These are phyloP conservation scores for Brachyalestes nurse DNA, from an alignment of 2,797 vertebrate species.

Conservation along the genomic window DNA sequence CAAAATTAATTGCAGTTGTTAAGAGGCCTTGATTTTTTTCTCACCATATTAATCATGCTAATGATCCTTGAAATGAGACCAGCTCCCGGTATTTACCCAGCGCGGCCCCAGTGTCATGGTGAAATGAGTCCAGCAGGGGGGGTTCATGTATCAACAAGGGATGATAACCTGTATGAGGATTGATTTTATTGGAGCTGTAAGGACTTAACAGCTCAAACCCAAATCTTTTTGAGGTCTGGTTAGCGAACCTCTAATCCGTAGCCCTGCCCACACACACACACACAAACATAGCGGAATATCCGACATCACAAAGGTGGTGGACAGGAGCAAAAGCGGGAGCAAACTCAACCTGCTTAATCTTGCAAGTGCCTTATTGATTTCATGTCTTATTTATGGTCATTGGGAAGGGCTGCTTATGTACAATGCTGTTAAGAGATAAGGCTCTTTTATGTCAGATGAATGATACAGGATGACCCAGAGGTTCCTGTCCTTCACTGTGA, in stretches of 20 bases:
- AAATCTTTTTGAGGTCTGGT: slow-evolving; percentile 53
- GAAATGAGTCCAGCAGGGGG: slow-evolving; percentile 54
- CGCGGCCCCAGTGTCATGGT: slow-evolving; percentile 27
- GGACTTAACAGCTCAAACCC: slow-evolving; percentile 38
- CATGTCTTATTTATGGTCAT: slow-evolving; percentile 48
- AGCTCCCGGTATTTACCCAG: slow-evolving; percentile 27
- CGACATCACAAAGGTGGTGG: slow-evolving; percentile 3
- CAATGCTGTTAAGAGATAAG: slow-evolving; percentile 52
- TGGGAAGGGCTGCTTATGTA: slow-evolving; percentile 20
- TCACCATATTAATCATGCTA: slow-evolving; percentile 54
- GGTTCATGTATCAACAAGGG: slow-evolving; percentile 40
- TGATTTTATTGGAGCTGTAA: slow-evolving; percentile 33
- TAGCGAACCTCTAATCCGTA: slow-evolving; percentile 48
- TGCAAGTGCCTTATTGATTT: slow-evolving; percentile 53
- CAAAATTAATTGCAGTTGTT: slow-evolving; percentile 42
- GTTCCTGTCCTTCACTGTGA: slow-evolving; percentile 26
- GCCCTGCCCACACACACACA: slow-evolving; percentile 31
- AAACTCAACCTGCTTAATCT: slow-evolving; percentile 48
- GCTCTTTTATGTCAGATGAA: slow-evolving; percentile 45
- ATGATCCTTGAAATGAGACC: slow-evolving; percentile 52
- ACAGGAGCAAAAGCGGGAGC: slow-evolving; percentile 15
- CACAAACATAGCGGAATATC: slow-evolving; percentile 23
- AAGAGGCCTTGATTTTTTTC: slow-evolving; percentile 40
- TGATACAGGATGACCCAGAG: slow-evolving; percentile 41
- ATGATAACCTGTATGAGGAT: not conserved